phyloP scores from a whole-genome alignment of 2,797 vertebrate species.

The Muscicapa comitata region DNA sequence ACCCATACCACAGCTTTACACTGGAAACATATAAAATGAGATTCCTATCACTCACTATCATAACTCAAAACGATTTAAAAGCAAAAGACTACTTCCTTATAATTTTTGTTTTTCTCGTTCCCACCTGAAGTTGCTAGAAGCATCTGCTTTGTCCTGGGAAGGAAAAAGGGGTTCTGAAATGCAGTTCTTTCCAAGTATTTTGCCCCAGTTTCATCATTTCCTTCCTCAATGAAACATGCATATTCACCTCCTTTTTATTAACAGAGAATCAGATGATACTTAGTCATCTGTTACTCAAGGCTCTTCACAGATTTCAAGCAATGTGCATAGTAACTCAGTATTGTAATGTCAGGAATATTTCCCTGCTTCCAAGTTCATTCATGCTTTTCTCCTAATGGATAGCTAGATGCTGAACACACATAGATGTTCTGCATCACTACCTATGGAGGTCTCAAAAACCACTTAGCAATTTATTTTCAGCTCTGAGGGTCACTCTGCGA shows the following conservation, averaged over 20 bases:
- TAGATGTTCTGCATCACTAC: not conserved
- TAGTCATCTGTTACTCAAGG: conserved; percentile 37
- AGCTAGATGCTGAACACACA: not conserved
- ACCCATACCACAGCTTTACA: not conserved
- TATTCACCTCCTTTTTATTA: conserved; percentile 33
- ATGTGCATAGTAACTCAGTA: not conserved
- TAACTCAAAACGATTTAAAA: not conserved
- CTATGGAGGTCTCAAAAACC: not conserved
- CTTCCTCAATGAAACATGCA: conserved; percentile 22
- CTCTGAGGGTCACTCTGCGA: not conserved
- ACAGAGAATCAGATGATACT: conserved; percentile 51
- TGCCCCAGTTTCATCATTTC: conserved; percentile 31
- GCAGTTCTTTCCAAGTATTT: conserved; percentile 11
- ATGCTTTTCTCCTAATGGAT: not conserved
- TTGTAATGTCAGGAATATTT: not conserved
- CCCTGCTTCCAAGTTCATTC: not conserved
- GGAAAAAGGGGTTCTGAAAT: not conserved
- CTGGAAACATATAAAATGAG: not conserved
- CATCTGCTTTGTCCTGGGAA: not conserved
- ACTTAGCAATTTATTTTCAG: not conserved
- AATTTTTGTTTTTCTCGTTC: not conserved
- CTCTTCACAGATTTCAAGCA: not conserved
- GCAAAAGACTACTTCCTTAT: not conserved
- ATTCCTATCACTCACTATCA: not conserved
- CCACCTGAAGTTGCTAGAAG: not conserved